Evolutionary conservation across 2,797 vertebrate species (phyloP), one percentile per base, ranked within the genome.

Genomic region (Huso huso): DNA sequence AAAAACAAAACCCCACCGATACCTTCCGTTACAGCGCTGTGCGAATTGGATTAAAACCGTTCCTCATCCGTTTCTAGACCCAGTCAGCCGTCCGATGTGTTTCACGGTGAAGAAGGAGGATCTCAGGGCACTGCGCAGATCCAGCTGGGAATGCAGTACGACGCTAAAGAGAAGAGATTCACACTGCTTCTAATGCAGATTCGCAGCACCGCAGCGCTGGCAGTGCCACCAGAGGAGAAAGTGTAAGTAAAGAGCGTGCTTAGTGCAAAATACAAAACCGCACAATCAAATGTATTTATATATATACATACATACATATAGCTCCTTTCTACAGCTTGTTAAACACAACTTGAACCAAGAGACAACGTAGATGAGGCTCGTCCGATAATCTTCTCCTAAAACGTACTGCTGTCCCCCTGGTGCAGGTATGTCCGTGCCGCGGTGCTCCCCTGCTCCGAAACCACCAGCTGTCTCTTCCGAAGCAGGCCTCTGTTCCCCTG

Each of bases 131-230:
- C 91, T 61, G 80, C 94, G 69, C 93, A 92, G 85, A 87, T 97
- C 73, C 92, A 95, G 77, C 88, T 99, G 62, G 89, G 93, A 57
- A 91, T 96, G 83, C 93, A 92, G 83, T 95, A 95, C 2, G 92
- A 98, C 73, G 86, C 90, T 60, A 92, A 91, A 82, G 94, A 91
- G 71, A 92, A 90, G 60, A 91, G 92, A 15, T 97, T 99, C 82
- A 92, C 90, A 0, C 75, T 97, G 79, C 83, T 87, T 65, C 74
- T 98, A 73, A 84, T 93, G 78, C 93, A 93, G 80, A 86, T 98
- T 62, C 88, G 82, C 77, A 93, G 94, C 80, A 89, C 91, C 70
- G 74, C 88, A 69, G 84, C 87, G 69, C 84, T 97, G 70, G 81
- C 87, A 65, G 79, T 90, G 74, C 91, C 87, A 1, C 84, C 87